Base-by-base conservation (phyloP, 2,888 invertebrate genomes). In the Glomeris marginata region DNA sequence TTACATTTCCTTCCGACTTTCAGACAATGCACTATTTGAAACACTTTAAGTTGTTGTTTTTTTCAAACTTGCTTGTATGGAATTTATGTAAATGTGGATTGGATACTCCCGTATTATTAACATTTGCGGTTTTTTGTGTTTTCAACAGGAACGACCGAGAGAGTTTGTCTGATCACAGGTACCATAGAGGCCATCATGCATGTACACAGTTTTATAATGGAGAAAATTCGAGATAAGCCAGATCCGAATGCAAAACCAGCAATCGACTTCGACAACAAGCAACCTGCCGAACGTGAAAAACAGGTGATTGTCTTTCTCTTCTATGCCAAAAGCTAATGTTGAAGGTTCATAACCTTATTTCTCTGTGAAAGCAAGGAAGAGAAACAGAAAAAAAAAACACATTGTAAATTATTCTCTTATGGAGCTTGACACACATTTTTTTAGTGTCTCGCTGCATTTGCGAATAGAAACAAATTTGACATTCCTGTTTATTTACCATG, bases 221-320 rank as follows among this genome's bases (percentile, higher is more conserved):
- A 91, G 63, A 91, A 91, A 73, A 91, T 92, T 59, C 80, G 84
- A 62, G 92, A 92, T 68, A 92, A 92, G 66, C 90, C 91, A 47
- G 91, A 92, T 66, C 76, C 86, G 58, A 84, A 84, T 64, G 80
- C 81, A 38, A 78, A 82, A 69, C 78, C 84, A 28, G 83, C 84
- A 58, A 72, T 74, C 50, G 84, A 83, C 55, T 78, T 78, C 57
- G 85, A 85, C 65, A 77, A 80, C 53, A 87, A 87, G 70, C 79
- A 83, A 70, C 79, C 82, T 35, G 65, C 66, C 21, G 88, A 90
- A 63, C 77, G 90, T 62, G 90, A 90, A 64, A 88, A 87, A 68
- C 90, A 90, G 78, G 74, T 74, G 62, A 52, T 37, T 41, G 15
- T 8, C 28, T 28, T 28, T 28, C 28, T 28, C 28, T 8, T 3